Percentiles rank a stretch among this genome's conserved stretches.
Conservation (phyloP, 1,140 invertebrate genomes). For the Macrobrachium rosenbergii region DNA sequence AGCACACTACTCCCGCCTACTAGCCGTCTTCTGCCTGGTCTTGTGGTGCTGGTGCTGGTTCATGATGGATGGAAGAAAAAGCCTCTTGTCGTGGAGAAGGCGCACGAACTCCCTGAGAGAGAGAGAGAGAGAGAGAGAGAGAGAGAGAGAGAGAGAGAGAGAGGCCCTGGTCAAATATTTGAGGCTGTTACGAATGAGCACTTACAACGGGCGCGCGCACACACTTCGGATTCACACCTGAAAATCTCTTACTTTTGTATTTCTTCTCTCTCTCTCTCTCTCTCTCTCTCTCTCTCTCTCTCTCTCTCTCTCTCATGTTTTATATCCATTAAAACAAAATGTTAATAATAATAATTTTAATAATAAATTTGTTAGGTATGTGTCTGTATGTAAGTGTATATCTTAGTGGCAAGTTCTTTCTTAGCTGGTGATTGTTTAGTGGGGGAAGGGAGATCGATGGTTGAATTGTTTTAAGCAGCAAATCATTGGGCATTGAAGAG, state of each 20-base stretch:
- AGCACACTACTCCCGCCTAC: too few species aligned
- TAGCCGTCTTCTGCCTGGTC: not conserved
- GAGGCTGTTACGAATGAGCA: too few species aligned
- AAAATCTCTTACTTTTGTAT: too few species aligned
- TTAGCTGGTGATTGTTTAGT: not conserved
- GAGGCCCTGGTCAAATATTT: too few species aligned
- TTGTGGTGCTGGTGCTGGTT: not conserved
- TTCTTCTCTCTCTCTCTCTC: conserved; percentile 14
- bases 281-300: conserved; percentile 14
- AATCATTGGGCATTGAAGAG: conserved; percentile 44
- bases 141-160: too few species aligned
- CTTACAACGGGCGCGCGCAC: too few species aligned
- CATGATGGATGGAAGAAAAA: conserved; percentile 21
- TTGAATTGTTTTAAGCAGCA: conserved; percentile 55
- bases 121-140: too few species aligned
- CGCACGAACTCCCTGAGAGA: too few species aligned
- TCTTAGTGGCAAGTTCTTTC: not conserved
- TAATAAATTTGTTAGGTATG: not conserved
- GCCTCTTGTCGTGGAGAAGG: not conserved
- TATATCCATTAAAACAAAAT: not conserved
- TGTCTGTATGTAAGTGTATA: too few species aligned
- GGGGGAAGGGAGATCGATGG: conserved; percentile 34
- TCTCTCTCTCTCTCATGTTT: not conserved
- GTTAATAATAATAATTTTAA: not conserved
- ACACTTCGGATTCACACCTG: too few species aligned